These are phyloP conservation scores for Haliaeetus leucogaster DNA, from an alignment of 2,113 vertebrate species.

Conservation along the genomic window DNA sequence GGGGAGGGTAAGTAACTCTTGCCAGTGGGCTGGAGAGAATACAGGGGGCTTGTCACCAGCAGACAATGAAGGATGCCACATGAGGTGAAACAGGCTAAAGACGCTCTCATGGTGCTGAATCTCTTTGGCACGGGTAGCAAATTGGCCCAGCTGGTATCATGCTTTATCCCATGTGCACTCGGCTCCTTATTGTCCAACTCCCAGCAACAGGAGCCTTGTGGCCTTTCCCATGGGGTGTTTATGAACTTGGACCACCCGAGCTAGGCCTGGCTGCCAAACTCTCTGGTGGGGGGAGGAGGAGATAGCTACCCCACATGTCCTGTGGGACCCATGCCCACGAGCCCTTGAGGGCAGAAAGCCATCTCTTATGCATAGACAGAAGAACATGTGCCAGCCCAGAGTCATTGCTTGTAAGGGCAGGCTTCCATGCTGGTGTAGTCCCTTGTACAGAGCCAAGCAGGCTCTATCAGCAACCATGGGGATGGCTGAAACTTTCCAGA, in stretches of 20 bases:
- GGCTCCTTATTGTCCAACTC: constrained; percentile 23
- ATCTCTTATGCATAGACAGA: background rate
- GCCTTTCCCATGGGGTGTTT: constrained; percentile 43
- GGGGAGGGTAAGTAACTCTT: background rate
- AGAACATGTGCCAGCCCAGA: background rate
- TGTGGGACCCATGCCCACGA: background rate
- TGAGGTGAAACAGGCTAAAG: constrained; percentile 3
- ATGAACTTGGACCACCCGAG: background rate
- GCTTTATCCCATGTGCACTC: background rate
- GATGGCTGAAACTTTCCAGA: constrained; percentile 8
- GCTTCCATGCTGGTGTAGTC: background rate
- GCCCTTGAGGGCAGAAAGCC: background rate
- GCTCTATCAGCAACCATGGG: background rate
- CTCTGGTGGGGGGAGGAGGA: background rate
- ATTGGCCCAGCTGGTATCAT: constrained; percentile 20
- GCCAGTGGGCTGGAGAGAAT: background rate
- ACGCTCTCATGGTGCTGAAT: background rate
- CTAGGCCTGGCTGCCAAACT: background rate
- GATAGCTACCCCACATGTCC: background rate
- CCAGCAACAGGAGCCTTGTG: constrained; percentile 19
- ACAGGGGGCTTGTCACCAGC: constrained; percentile 9
- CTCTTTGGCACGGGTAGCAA: background rate
- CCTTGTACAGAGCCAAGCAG: background rate
- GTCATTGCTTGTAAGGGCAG: background rate
- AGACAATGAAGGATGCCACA: constrained; percentile 37